Evolutionary conservation across 2,113 vertebrate species (phyloP), one percentile per base, ranked within the genome.

Genomic region (Rhineura floridana): DNA sequence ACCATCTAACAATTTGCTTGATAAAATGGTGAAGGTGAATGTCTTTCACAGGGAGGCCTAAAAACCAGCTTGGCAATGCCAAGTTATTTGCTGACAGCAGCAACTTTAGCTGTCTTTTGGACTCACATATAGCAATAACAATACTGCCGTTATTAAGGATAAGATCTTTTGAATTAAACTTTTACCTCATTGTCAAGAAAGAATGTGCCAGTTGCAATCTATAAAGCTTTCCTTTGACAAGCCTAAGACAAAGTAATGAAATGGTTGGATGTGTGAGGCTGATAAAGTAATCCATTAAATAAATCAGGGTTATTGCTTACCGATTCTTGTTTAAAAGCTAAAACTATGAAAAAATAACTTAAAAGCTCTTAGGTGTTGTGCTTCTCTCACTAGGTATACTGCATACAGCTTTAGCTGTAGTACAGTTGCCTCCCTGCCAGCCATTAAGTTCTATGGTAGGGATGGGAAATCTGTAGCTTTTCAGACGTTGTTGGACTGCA

Each of bases 11-110:
- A 75, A 93, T 94, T 90, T 90, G 84, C 94, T 95, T 90, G 88
- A 91, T 95, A 96, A 95, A 90, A 42, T 83, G 69, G 63, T 93
- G 89, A 88, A 94, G 94, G 93, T 95, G 78, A 94, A 84, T 28
- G 77, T 87, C 89, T 95, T 92, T 93, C 33, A 81, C 30, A 65
- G n/a, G 28, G 63, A 91, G 30, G 25, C 65, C 39, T 80, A 77
- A 88, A 63, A 82, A 83, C 70, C 73, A 80, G 13, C 89, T 73
- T 50, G 59, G 63, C 69, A 87, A 12, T 52, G 81, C 81, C 81
- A 93, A 8, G 28, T 93, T 93, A 95, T 93, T 78, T 94, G 89
- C 89, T 91, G 84, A 86, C 89, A 62, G 89, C 77, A 62, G 69
- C 81, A 91, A 77, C 44, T 95, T 89, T 91, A 79, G 17, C 81